Base-by-base conservation (phyloP, 2,888 invertebrate genomes). In the Heteromyza rotundicornis region DNA sequence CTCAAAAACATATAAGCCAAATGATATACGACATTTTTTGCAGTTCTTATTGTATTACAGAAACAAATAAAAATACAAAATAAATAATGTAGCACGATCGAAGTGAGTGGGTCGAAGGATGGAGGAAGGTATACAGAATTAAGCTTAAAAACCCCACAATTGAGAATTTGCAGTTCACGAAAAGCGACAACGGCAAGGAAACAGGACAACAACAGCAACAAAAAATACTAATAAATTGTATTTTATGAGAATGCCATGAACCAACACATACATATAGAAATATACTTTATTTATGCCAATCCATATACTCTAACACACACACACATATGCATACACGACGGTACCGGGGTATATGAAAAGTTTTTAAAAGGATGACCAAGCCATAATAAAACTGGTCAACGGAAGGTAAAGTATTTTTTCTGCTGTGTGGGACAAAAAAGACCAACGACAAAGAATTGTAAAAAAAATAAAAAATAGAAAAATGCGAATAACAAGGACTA, bases 361-460 rank as follows among this genome's bases (percentile, higher is more conserved):
- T 40, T 40, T 40, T 40, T 40, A 40, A 40, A 49, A 54, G 62
- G 61, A 62, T 62, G 57, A 64, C 61, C 59, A 51, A 56, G 61
- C 59, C 20, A 51, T 58, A 47, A 57, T 57, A 60, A 62, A 64
- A 64, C 60, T 60, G 62, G 60, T 58, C 55, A 60, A 59, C 54
- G 53, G 35, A 59, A 64, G 62, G 64, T 62, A 55, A 58, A 51
- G 40, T 55, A 59, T 54, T 61, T 62, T 58, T 57, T 47, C 10
- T 55, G 59, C 54, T 51, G 47, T 54, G 27, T 54, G 53, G 20
- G 54, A 47, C 47, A 55, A 54, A n/a, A 59, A 55, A 44, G 52
- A n/a, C 12, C 40, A n/a, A 8, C 5, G 32, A 44, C 10, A 56
- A 23, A 17, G 16, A 27, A 24, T 14, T 5, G 12, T n/a, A 53